Evolutionary conservation across 2,888 invertebrate genomes (phyloP).

Genomic region (Agrypnus murinus): DNA sequence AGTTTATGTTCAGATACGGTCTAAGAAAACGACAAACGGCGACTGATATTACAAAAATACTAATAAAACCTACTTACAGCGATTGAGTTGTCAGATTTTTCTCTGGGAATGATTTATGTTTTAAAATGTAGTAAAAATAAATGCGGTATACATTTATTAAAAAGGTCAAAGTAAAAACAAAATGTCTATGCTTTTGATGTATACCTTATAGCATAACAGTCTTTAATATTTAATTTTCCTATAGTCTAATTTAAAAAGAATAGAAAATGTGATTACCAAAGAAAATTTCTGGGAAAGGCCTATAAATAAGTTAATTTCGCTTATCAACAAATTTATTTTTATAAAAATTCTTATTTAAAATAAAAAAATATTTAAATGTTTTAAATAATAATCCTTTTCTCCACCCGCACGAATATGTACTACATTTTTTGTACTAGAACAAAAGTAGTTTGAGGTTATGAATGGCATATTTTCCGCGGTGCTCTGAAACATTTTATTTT

Average conservation of each 20-base stretch:
- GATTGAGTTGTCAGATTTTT: slow-evolving; percentile 19
- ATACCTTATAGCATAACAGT: not conserved
- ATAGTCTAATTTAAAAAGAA: not conserved
- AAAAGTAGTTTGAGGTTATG: no score
- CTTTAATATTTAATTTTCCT: not conserved
- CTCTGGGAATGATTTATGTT: slow-evolving; percentile 12
- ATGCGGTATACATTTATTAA: not conserved
- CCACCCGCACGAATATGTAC: no score
- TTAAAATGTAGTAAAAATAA: not conserved
- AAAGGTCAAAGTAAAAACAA: no score
- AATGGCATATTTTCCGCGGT: no score
- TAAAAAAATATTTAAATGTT: no score
- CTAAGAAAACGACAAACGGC: slow-evolving; percentile 15
- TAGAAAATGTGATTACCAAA: not conserved
- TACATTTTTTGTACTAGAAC: no score
- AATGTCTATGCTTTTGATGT: not conserved
- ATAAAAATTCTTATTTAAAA: no score
- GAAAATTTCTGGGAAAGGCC: not conserved
- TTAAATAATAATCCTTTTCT: no score
- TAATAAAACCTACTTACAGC: slow-evolving; percentile 45
- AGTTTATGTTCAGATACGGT: slow-evolving; percentile 45
- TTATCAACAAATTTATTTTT: no score
- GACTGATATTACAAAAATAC: slow-evolving; percentile 45
- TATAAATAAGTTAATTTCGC: no score
- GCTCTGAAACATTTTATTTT: no score